Conservation (phyloP, 2,888 invertebrate species). For the Abrostola triplasia region DNA sequence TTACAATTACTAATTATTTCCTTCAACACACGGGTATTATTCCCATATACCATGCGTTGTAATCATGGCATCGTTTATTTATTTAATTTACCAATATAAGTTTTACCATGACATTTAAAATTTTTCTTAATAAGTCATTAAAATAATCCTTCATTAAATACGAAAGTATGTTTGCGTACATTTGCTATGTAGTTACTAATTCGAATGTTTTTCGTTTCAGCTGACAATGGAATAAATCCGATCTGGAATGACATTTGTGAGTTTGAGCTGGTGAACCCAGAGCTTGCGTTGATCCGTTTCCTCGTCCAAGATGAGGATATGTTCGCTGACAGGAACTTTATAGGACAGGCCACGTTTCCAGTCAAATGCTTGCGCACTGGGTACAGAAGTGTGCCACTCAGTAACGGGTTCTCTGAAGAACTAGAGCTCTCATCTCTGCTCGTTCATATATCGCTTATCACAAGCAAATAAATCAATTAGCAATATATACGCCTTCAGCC, state of each 20-base stretch:
- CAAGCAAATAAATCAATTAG: conserved; percentile 42
- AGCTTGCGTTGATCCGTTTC: conserved; percentile 95
- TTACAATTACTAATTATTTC: too few relatives aligned
- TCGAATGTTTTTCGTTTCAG: conserved; percentile 77
- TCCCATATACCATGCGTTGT: too few relatives aligned
- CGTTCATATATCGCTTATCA: conserved; percentile 88
- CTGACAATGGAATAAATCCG: conserved; percentile 98
- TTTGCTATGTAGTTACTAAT: background rate
- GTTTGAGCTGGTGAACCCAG: conserved; percentile 94
- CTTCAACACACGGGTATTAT: too few relatives aligned
- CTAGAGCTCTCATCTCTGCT: conserved; percentile 96
- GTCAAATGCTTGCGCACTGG: conserved; percentile 94
- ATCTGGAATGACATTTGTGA: conserved; percentile 96
- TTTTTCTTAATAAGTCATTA: too few relatives aligned
- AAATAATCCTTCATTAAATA: too few relatives aligned
- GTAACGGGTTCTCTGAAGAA: conserved; percentile 97
- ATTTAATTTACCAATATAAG: too few relatives aligned
- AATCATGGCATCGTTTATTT: too few relatives aligned
- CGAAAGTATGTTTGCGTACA: too few relatives aligned
- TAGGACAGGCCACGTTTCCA: conserved; percentile 98
- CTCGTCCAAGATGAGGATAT: conserved; percentile 98
- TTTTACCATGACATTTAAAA: too few relatives aligned
- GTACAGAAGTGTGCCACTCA: conserved; percentile 96
- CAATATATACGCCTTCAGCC: conserved; percentile 23
- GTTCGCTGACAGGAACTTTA: conserved; percentile 98